A percentile compares a stretch with the other conserved stretches of the same genome.
These are phyloP conservation scores for Lithophane ornitopus DNA, from an alignment of 2,888 invertebrate species.

Conservation along the genomic window DNA sequence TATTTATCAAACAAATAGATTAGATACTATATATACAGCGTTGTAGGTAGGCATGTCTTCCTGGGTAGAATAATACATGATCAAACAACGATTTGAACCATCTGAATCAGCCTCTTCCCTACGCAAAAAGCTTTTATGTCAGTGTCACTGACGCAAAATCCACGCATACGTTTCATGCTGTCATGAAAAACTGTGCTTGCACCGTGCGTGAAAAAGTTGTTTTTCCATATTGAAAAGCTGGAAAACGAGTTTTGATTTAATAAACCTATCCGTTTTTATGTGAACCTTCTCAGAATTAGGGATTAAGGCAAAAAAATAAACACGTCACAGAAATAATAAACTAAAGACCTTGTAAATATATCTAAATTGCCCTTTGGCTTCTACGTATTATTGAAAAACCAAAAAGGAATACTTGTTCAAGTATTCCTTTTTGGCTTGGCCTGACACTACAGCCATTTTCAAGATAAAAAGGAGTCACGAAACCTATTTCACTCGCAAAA, in stretches of 20 bases:
- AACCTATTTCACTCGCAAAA: conserved; percentile 43
- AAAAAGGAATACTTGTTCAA: conserved; percentile 29
- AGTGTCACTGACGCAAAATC: neutral
- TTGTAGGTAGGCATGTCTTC: neutral
- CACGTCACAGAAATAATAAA: conserved; percentile 14
- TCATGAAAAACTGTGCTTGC: neutral
- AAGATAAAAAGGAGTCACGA: conserved; percentile 39
- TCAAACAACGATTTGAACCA: neutral
- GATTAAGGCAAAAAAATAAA: neutral
- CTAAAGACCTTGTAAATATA: neutral
- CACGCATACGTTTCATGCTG: neutral
- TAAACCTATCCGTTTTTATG: neutral
- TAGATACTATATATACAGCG: neutral
- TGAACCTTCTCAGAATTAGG: neutral
- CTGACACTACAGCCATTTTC: conserved; percentile 28
- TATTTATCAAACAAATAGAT: neutral
- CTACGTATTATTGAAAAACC: conserved; percentile 4
- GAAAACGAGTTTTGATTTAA: neutral
- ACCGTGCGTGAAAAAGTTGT: neutral
- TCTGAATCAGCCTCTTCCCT: neutral
- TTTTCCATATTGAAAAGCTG: neutral
- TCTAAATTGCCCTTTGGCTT: conserved; percentile 13
- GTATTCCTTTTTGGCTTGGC: no score
- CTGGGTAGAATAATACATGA: no score
- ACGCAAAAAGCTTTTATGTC: neutral